phyloP scores from a whole-genome alignment of 1,140 invertebrate genomes.

The Hypsibius dujardini region DNA sequence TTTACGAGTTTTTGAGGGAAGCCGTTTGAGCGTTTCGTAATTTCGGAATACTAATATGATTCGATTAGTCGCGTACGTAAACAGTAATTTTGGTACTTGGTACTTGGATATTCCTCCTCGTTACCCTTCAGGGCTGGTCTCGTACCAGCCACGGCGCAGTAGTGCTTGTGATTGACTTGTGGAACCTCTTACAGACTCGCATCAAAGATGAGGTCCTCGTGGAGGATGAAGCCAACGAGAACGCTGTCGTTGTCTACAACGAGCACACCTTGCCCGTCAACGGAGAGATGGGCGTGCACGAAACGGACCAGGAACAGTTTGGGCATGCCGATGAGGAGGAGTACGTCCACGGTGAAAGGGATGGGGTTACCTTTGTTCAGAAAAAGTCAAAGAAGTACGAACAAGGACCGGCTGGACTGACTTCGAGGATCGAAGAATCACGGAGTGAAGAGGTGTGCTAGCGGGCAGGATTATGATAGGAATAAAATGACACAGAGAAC shows the following conservation, averaged over 20 bases:
- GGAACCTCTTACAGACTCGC: neutral
- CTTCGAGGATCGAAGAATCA: slow-evolving; percentile 2
- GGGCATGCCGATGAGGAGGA: slow-evolving; percentile 14
- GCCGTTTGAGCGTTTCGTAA: no score
- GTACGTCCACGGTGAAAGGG: neutral
- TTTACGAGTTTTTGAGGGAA: no score
- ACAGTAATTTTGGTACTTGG: no score
- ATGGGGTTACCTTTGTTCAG: neutral
- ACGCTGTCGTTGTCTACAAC: neutral
- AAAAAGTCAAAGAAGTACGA: neutral
- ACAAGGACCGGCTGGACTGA: slow-evolving; percentile 5
- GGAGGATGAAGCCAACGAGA: neutral
- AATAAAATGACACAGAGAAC: neutral
- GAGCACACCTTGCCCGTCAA: neutral
- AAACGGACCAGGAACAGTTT: neutral
- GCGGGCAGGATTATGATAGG: neutral
- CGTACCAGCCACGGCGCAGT: no score
- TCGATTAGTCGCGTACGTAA: neutral
- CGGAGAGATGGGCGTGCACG: neutral
- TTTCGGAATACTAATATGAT: neutral
- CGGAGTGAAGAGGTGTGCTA: neutral
- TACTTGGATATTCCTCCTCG: no score
- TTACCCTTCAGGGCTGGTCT: no score
- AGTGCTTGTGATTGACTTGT: no score
- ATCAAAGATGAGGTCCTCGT: neutral